Base-by-base conservation (phyloP, 2,888 invertebrate species). In the Xestia xanthographa region DNA sequence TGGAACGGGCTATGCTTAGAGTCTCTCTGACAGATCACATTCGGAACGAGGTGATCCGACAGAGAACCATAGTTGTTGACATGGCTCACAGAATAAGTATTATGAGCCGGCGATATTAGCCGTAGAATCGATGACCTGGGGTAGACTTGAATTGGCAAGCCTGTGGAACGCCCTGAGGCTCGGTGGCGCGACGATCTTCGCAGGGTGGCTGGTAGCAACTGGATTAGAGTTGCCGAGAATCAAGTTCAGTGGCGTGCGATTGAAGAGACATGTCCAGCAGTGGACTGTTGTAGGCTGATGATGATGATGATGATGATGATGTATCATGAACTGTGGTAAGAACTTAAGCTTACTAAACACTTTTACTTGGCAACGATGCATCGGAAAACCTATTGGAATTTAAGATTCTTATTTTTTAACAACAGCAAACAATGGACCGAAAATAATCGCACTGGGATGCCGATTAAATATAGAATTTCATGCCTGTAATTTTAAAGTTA, bases 391-490 rank as follows among this genome's bases (percentile, higher is more conserved):
- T 20, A 14, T 29, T 66, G 22, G 12, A 48, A 14, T 14, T 66
- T 29, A 29, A 48, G 45, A 62, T 62, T 2, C 22, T 34, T n/a
- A n/a, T n/a, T n/a, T 22, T 11, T 34, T 34, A 62, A 5, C 38
- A 38, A 41, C 41, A 17, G 17, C 17, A 41, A n/a, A 63, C 8
- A 63, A 38, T 1, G 5, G n/a, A 6, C 43, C 29, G 11, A 29
- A 70, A 43, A n/a, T 67, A 29, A 60, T 29, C 58, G 4, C 14
- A 58, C 20, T 72, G 4, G 8, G n/a, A 4, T 41, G 5, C 20
- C 22, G 29, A 48, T 75, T 45, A 75, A 60, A 75, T 29, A 75
- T 14, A 56, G 73, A 70, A 12, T 20, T 34, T 26, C 11, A 17
- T 17, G 12, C 29, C 26, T 20, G 14, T n/a, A 75, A 58, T 38